Conservation (phyloP, 2,888 invertebrate species). For the Agelastica alni region DNA sequence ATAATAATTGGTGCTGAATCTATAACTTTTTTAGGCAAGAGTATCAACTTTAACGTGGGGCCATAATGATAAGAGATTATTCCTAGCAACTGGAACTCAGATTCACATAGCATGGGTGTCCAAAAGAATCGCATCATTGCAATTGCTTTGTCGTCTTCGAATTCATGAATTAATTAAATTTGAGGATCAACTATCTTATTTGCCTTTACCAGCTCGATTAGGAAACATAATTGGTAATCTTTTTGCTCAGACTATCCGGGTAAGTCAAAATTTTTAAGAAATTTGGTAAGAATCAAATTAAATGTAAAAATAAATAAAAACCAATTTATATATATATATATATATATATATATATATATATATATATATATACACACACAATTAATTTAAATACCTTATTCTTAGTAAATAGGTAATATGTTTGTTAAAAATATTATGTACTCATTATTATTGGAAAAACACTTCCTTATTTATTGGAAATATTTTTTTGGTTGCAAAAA, state of each 20-base stretch:
- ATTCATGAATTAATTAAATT: constrained; percentile 76
- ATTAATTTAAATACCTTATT: too few species aligned
- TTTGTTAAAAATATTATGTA: too few species aligned
- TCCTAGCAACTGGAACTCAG: constrained; percentile 89
- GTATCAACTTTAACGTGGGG: constrained; percentile 98
- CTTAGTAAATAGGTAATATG: too few species aligned
- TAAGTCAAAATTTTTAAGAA: constrained; percentile 57
- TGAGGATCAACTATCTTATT: constrained; percentile 73
- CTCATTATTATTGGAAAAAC: too few species aligned
- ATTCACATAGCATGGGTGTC: constrained; percentile 94
- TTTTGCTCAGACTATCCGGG: constrained; percentile 92
- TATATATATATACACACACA: too few species aligned
- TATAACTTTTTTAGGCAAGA: constrained; percentile 69
- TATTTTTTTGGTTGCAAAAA: too few species aligned
- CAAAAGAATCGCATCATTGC: constrained; percentile 85
- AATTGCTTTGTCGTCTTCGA: constrained; percentile 83
- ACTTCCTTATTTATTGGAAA: too few species aligned
- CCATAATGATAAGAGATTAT: constrained; percentile 93
- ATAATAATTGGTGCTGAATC: too few species aligned
- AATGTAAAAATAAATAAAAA: too few species aligned
- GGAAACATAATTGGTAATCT: constrained; percentile 83
- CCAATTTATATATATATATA: too few species aligned
- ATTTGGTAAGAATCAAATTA: too few species aligned
- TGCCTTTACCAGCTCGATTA: constrained; percentile 88
- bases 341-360: too few species aligned